These are phyloP conservation scores for Brachionus angularis DNA, from an alignment of 1,140 invertebrate species.

Conservation along the genomic window DNA sequence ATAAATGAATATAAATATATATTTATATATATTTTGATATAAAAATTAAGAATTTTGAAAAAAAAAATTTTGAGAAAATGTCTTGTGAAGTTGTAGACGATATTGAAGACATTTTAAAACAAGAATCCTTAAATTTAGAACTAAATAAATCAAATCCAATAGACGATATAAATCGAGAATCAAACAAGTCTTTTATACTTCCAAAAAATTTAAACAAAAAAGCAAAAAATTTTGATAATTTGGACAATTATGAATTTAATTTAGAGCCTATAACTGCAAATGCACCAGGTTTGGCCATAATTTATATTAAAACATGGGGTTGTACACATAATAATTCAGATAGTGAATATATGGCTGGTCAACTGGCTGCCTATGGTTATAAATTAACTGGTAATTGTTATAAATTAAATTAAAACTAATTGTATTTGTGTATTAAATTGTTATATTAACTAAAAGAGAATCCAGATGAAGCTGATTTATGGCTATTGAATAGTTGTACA, in stretches of 20 bases:
- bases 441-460: slow-evolving; percentile 61
- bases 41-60: too few relatives aligned
- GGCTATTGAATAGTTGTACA: slow-evolving; percentile 94
- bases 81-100: slow-evolving; percentile 42
- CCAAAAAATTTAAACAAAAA: slow-evolving; percentile 17
- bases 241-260: background rate
- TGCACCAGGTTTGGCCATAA: slow-evolving; percentile 47
- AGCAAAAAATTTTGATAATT: background rate
- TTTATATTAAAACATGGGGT: slow-evolving; percentile 95
- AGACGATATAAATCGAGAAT: slow-evolving; percentile 9
- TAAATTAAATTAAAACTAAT: background rate
- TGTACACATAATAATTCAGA: slow-evolving; percentile 66
- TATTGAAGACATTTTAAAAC: slow-evolving; percentile 44
- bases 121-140: too few relatives aligned
- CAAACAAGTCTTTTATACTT: slow-evolving; percentile 28
- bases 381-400: slow-evolving; percentile 65
- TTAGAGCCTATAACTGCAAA: background rate
- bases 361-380: slow-evolving; percentile 73
- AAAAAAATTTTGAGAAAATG: too few relatives aligned
- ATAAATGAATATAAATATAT: too few relatives aligned
- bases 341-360: slow-evolving; percentile 32
- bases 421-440: slow-evolving; percentile 43
- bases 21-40: too few relatives aligned
- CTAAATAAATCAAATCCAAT: background rate
- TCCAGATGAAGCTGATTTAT: slow-evolving; percentile 77